These are phyloP conservation scores for Chiridota heheva DNA, from an alignment of 35 echinoderm and acorn worm species.

Conservation along the genomic window DNA sequence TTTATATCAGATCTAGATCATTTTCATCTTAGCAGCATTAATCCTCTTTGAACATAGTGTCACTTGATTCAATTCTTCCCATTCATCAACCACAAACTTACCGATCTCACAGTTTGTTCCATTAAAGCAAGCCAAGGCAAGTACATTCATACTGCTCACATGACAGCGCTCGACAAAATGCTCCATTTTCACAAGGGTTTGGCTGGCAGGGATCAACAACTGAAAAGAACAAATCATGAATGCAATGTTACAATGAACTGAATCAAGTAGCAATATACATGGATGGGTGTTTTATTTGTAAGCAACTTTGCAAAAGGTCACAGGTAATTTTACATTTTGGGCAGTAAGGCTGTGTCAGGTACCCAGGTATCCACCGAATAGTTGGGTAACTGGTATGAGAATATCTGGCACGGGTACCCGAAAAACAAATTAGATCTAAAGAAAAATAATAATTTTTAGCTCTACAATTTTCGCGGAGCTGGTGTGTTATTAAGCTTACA, in stretches of 20 bases:
- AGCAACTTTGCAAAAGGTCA: no score
- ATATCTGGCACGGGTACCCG: no score
- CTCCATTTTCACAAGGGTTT: slow-evolving; percentile 51
- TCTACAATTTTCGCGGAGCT: no score
- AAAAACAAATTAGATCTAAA: no score
- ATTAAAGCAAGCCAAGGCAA: slow-evolving; percentile 41
- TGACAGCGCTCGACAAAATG: slow-evolving; percentile 13
- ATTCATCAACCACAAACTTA: not conserved
- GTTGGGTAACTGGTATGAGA: no score
- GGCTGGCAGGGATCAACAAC: slow-evolving; percentile 39
- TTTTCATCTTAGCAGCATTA: not conserved
- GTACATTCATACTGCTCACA: slow-evolving; percentile 46
- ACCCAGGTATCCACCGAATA: no score
- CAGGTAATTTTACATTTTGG: no score
- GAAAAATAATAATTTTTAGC: no score
- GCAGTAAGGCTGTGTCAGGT: no score
- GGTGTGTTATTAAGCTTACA: no score
- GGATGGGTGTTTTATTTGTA: no score
- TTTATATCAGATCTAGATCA: not conserved
- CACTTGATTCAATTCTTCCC: not conserved
- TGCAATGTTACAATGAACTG: not conserved
- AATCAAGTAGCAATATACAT: not conserved
- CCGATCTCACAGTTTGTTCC: slow-evolving; percentile 46
- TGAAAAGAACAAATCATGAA: not conserved
- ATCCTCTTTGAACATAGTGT: not conserved